These are phyloP conservation scores for Acromyrmex echinatior DNA, from an alignment of 1,140 invertebrate species.

Conservation along the genomic window DNA sequence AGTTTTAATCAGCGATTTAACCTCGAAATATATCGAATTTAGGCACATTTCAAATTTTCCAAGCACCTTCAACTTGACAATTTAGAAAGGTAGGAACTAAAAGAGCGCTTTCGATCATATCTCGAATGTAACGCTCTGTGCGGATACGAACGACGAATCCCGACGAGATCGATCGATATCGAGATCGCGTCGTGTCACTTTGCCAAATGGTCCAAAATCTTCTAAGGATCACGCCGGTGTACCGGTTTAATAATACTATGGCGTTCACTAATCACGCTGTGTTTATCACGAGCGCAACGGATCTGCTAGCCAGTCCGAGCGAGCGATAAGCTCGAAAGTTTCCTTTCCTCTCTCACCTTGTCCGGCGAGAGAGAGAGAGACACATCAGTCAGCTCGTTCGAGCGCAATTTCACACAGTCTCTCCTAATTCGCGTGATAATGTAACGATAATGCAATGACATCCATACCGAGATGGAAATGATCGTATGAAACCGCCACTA, in stretches of 20 bases:
- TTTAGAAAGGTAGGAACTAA: conserved; percentile 3
- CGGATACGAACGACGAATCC: background rate
- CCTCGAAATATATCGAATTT: background rate
- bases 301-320: conserved; percentile 65
- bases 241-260: conserved; percentile 20
- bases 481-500: background rate
- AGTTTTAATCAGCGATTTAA: background rate
- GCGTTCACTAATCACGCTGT: conserved; percentile 62
- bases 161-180: conserved; percentile 48
- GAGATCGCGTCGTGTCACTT: conserved; percentile 51
- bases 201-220: conserved; percentile 71
- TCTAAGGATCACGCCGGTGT: conserved; percentile 69
- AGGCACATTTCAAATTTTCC: background rate
- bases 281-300: conserved; percentile 59
- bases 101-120: conserved; percentile 1
- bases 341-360: conserved; percentile 18
- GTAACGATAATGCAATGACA: background rate
- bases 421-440: conserved; percentile 20
- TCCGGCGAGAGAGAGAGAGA: conserved; percentile 24
- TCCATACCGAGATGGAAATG: conserved; percentile 49
- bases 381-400: conserved; percentile 41
- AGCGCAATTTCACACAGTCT: conserved; percentile 26
- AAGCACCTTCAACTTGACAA: background rate
- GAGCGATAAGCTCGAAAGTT: conserved; percentile 71
- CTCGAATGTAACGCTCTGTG: background rate